Conservation (phyloP, 2,888 invertebrate species). For the Andricus curvator region DNA sequence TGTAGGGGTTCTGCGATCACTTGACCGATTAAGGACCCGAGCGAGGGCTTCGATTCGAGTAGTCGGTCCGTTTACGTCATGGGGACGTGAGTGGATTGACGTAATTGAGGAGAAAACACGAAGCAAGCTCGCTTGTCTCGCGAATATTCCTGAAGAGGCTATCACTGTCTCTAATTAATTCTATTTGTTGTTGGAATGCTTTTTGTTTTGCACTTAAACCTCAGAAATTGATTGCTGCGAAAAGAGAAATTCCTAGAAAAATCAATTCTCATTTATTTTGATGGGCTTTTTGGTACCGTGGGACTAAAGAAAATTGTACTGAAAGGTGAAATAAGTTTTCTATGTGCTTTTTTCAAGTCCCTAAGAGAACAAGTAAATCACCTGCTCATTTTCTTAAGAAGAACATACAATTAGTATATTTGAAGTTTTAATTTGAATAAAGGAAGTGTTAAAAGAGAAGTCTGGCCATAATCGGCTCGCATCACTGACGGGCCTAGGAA, state of each 20-base stretch:
- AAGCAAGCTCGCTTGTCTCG: slow-evolving; percentile 67
- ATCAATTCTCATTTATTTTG: neutral
- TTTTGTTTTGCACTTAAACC: neutral
- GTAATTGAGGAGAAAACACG: slow-evolving; percentile 78
- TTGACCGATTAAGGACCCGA: slow-evolving; percentile 78
- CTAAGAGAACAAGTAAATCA: too few relatives aligned
- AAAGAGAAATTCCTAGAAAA: neutral
- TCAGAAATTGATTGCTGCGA: neutral
- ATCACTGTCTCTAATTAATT: slow-evolving; percentile 16
- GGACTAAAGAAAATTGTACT: too few relatives aligned
- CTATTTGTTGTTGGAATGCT: neutral
- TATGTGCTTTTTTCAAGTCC: too few relatives aligned
- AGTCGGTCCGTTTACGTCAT: slow-evolving; percentile 70
- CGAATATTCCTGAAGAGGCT: slow-evolving; percentile 42
- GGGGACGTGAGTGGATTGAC: slow-evolving; percentile 76
- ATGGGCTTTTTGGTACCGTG: neutral
- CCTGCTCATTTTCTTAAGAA: too few relatives aligned
- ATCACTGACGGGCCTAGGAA: too few relatives aligned
- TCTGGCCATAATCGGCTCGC: too few relatives aligned
- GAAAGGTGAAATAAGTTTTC: too few relatives aligned
- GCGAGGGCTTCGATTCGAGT: slow-evolving; percentile 69
- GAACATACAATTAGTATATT: too few relatives aligned
- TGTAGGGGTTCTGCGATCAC: slow-evolving; percentile 74
- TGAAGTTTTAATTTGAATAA: too few relatives aligned
- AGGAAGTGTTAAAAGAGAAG: too few relatives aligned